Conservation (phyloP, 2,888 invertebrate species). For the Agonum fuliginosum region DNA sequence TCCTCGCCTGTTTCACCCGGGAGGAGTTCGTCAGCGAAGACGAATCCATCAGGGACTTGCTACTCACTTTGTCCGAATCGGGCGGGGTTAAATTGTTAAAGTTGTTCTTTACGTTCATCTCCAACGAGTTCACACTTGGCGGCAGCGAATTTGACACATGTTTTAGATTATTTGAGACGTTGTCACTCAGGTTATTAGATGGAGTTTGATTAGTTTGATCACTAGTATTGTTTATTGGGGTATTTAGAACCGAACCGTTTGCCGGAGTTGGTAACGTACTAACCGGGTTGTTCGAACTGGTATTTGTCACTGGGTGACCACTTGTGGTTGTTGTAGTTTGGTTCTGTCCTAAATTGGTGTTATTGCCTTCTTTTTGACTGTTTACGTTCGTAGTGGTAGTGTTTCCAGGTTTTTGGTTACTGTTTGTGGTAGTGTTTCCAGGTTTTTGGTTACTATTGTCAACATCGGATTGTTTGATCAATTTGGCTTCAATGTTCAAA, state of each 20-base stretch:
- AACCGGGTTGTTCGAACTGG: background rate
- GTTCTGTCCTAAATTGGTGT: background rate
- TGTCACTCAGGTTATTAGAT: background rate
- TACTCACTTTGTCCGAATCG: conserved; percentile 52
- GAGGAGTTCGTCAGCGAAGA: conserved; percentile 59
- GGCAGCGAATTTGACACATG: conserved; percentile 47
- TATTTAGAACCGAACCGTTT: conserved; percentile 36
- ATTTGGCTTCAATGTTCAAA: conserved; percentile 70
- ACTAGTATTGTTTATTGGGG: conserved; percentile 16
- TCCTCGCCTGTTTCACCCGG: conserved; percentile 68
- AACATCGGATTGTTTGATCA: conserved; percentile 53
- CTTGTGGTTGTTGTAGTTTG: background rate
- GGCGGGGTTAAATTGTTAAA: conserved; percentile 54
- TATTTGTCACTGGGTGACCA: background rate
- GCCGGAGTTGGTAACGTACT: conserved; percentile 13
- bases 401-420: background rate
- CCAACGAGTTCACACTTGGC: conserved; percentile 47
- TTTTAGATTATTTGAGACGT: conserved; percentile 38
- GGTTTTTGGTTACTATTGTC: background rate
- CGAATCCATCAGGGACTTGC: conserved; percentile 45
- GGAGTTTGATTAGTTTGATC: conserved; percentile 21
- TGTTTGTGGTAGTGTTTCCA: background rate
- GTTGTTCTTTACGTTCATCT: conserved; percentile 54
- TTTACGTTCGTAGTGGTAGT: background rate
- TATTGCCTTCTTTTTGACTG: background rate